Base-by-base conservation (phyloP, 2,113 vertebrate genomes). In the Pluvialis apricaria region DNA sequence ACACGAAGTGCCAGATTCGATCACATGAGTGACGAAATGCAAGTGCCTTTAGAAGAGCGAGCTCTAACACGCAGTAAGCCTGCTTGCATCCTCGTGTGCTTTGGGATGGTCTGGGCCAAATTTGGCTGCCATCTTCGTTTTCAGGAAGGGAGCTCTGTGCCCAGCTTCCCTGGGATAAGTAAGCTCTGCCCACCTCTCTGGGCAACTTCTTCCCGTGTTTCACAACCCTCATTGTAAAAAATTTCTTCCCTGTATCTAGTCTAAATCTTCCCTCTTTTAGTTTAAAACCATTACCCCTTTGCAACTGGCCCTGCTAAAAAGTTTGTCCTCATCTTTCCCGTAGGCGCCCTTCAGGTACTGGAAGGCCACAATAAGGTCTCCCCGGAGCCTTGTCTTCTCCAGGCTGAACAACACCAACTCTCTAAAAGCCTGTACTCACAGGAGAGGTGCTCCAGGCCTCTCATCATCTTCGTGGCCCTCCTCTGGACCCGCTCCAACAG, bases 141-240 rank as follows among this genome's bases (percentile, higher is more conserved):
- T 36, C 75, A 49, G 62, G 61, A 58, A 61, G 88, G 9, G 86
- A 92, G 76, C 86, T 92, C 85, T 91, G 79, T 24, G 93, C 86
- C 91, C 93, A 96, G 60, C 96, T 98, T 86, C 97, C 90, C 98
- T 98, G 99, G 3, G 97, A 95, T 45, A 96, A 97, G 66, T 98
- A 98, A 88, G 38, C 96, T 89, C 95, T 98, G 90, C 12, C 49
- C 22, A 25, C 49, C 22, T 25, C 49, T 25, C 49, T 51, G 22
- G 49, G 22, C 49, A 51, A 51, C 49, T 22, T 49, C 22, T 49
- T 22, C 47, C 47, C 6, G 61, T 40, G 26, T 42, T 42, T 42
- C 38, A 40, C 28, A 18, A 64, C 6, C n/a, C 24, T 61, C 21
- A 36, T 26, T 8, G 15, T 61, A 60, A n/a, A 60, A 24, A n/a